These are phyloP conservation scores for Centruroides vittatus DNA, from an alignment of 1,140 invertebrate genomes.

Conservation along the genomic window DNA sequence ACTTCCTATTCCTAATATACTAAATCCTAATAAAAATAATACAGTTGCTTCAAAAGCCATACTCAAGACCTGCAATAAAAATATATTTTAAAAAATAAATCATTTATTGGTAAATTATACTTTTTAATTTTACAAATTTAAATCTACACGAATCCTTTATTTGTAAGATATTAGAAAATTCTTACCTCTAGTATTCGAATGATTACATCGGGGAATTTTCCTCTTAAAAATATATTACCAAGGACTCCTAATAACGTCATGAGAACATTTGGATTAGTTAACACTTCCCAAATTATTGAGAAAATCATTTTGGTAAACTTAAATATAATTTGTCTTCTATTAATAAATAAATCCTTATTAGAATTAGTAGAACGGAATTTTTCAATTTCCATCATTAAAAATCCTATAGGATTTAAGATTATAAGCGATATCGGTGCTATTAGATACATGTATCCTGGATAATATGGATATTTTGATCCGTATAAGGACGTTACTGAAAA, in stretches of 20 bases:
- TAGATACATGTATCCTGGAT: constrained; percentile 78
- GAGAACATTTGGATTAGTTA: constrained; percentile 76
- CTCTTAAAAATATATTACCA: constrained; percentile 61
- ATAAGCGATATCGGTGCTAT: constrained; percentile 85
- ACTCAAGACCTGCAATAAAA: constrained; percentile 54
- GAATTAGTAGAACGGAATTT: constrained; percentile 30
- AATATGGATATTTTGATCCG: constrained; percentile 62
- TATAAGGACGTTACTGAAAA: constrained; percentile 37
- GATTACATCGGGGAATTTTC: constrained; percentile 1
- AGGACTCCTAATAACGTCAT: constrained; percentile 82
- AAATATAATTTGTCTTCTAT: not conserved
- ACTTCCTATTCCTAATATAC: constrained; percentile 69
- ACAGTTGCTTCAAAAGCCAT: constrained; percentile 84
- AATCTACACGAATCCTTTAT: too few relatives aligned
- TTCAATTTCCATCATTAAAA: constrained; percentile 75
- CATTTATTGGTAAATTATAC: too few relatives aligned
- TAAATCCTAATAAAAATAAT: constrained; percentile 73
- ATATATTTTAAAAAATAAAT: too few relatives aligned
- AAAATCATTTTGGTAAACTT: not conserved
- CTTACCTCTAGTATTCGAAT: constrained; percentile 22
- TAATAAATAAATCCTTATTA: constrained; percentile 18
- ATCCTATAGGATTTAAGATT: constrained; percentile 83
- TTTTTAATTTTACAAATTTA: too few relatives aligned
- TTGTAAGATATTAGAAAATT: too few relatives aligned
- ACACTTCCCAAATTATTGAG: constrained; percentile 45